These are phyloP conservation scores for Sparidentex hasta DNA, from an alignment of 2,797 vertebrate species.

Conservation along the genomic window DNA sequence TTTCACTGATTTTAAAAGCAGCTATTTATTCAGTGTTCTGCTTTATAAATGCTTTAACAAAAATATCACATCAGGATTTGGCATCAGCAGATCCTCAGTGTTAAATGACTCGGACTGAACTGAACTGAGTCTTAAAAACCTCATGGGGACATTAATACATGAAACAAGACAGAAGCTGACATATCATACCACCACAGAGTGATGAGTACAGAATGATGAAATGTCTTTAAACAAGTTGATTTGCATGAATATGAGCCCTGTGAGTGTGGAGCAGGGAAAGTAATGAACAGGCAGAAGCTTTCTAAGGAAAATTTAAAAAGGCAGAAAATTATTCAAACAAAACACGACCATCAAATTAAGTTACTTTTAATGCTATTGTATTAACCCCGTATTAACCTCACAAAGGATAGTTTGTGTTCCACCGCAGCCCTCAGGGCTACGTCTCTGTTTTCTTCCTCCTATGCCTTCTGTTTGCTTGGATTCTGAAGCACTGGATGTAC, in stretches of 20 bases:
- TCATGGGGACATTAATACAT: constrained; percentile 14
- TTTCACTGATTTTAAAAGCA: constrained; percentile 38
- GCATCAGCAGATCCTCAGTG: background rate
- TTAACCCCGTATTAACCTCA: constrained; percentile 66
- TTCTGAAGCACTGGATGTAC: constrained; percentile 18
- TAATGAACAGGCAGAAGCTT: constrained; percentile 34
- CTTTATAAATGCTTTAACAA: constrained; percentile 20
- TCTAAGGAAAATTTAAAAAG: constrained; percentile 13
- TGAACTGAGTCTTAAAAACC: background rate
- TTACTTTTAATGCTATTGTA: constrained; percentile 39
- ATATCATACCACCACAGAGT: background rate
- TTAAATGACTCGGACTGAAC: background rate
- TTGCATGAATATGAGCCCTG: constrained; percentile 43
- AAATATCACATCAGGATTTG: constrained; percentile 12
- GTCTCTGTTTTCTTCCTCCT: constrained; percentile 40
- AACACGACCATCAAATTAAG: constrained; percentile 34
- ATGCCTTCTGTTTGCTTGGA: constrained; percentile 44
- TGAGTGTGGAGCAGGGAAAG: constrained; percentile 4
- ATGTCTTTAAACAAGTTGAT: constrained; percentile 44
- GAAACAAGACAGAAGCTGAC: constrained; percentile 32
- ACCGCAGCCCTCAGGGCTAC: constrained; percentile 6
- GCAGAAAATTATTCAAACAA: constrained; percentile 38
- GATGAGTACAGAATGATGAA: constrained; percentile 34
- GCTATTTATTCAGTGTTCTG: background rate
- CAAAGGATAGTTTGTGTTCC: constrained; percentile 43